Evolutionary conservation across 2,113 vertebrate genomes (phyloP), one percentile per base, ranked within the genome.

Genomic region (Xiphophorus hellerii): DNA sequence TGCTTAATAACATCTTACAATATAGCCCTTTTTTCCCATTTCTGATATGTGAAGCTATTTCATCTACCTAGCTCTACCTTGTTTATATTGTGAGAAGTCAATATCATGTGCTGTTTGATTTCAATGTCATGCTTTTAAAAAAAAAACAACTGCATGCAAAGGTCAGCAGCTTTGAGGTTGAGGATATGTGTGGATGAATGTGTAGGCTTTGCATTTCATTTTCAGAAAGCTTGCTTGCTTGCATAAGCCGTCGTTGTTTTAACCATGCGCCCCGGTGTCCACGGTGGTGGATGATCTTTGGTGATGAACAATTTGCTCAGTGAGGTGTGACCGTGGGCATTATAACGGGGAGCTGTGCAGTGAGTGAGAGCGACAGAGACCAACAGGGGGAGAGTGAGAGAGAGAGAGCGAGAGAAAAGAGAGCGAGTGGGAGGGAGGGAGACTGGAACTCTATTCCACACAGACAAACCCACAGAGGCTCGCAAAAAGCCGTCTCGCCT

Each of bases 311-410:
- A 92, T 93, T 88, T 91, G 91, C 87, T 85, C 89, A 86, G 76
- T 75, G 93, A 94, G 88, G 92, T 94, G 93, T 94, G 92, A 93
- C 91, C 91, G 81, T 77, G 67, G 85, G 84, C 85, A 90, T 91
- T 93, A 92, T 94, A 86, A 90, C 73, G 81, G 75, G 75, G 79
- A 85, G 84, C 87, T 82, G 77, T 84, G 87, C 74, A 84, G 85
- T 78, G 84, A 92, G 80, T 75, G 77, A 88, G 90, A 77, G 80
- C 84, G 71, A 54, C 62, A 74, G 78, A 66, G 69, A 13, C n/a
- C 20, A 27, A 28, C 27, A 28, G 76, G 72, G 78, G 62, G 88
- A 70, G 84, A 66, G 62, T 31, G 85, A 33, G 85, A 58, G 69
- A 66, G 72, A 25, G 78, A 39, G 77, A 25, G n/a, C n/a, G 78